phyloP scores from a whole-genome alignment of 2,797 vertebrate species.

The Sparidentex hasta region DNA sequence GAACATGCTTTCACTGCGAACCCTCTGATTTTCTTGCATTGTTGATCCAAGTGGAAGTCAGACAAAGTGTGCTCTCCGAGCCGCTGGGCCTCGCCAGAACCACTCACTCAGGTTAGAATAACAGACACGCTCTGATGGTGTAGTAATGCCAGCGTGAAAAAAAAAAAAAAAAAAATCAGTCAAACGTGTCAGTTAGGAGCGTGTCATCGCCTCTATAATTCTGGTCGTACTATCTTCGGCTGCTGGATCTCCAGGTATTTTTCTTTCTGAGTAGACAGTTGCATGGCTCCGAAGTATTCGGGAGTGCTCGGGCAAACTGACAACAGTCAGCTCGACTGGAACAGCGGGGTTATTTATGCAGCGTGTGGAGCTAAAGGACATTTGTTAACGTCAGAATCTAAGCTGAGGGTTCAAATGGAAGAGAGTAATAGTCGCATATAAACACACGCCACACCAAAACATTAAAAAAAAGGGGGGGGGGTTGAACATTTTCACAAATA shows the following conservation, averaged over 20 bases:
- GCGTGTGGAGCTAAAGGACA: slow-evolving; percentile 53
- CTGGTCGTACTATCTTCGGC: slow-evolving; percentile 48
- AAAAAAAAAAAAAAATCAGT: slow-evolving; percentile 33
- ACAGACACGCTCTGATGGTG: slow-evolving; percentile 43
- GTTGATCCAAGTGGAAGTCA: slow-evolving; percentile 54
- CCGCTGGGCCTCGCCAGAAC: slow-evolving; percentile 28
- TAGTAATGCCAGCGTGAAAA: slow-evolving; percentile 57
- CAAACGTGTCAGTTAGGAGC: slow-evolving; percentile 52
- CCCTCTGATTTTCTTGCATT: slow-evolving; percentile 37
- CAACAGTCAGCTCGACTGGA: slow-evolving; percentile 63
- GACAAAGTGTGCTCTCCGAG: slow-evolving; percentile 44
- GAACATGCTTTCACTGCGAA: slow-evolving; percentile 50
- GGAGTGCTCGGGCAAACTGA: slow-evolving; percentile 68
- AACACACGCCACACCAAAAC: slow-evolving; percentile 16
- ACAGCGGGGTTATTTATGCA: slow-evolving; percentile 60
- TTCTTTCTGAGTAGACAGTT: slow-evolving; percentile 57
- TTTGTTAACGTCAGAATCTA: slow-evolving; percentile 68
- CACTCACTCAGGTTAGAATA: slow-evolving; percentile 61
- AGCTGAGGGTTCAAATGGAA: slow-evolving; percentile 38
- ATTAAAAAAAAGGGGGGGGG: neutral
- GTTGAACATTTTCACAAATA: slow-evolving; percentile 49
- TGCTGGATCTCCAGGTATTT: slow-evolving; percentile 59
- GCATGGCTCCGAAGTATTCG: slow-evolving; percentile 68
- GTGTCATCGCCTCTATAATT: slow-evolving; percentile 62
- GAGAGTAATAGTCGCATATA: slow-evolving; percentile 26